Percentiles rank a stretch among this genome's conserved stretches.
phyloP scores from a whole-genome alignment of 2,797 vertebrate genomes.

The Falco columbarius region DNA sequence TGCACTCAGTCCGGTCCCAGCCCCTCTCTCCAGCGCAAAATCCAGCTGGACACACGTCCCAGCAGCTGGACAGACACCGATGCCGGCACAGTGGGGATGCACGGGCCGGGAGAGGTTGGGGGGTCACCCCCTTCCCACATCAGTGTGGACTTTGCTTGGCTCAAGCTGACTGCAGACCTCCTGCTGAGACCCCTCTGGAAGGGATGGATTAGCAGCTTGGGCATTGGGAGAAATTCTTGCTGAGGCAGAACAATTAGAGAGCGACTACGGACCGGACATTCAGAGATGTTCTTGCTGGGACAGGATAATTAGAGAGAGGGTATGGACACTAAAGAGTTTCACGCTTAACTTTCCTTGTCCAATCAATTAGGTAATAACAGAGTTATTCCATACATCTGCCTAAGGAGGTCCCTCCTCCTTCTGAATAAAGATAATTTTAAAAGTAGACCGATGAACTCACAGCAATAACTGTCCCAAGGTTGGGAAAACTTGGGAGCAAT shows the following conservation, averaged over 20 bases:
- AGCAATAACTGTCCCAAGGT: neutral
- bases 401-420: neutral
- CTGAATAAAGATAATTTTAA: neutral
- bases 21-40: neutral
- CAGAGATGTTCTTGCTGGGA: neutral
- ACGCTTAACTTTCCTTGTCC: constrained; percentile 1
- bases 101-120: neutral
- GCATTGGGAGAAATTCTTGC: neutral
- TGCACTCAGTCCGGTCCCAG: neutral
- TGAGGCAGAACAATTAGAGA: neutral
- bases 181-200: neutral
- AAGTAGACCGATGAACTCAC: neutral
- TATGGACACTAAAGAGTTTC: neutral
- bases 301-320: neutral
- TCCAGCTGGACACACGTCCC: neutral
- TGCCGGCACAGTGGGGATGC: rapidly evolving
- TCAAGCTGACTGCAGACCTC: neutral
- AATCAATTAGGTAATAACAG: neutral
- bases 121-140: neutral
- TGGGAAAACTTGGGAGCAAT: neutral
- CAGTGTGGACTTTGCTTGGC: neutral
- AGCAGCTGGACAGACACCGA: neutral
- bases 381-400: neutral
- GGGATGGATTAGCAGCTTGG: neutral
- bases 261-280: rapidly evolving